A percentile compares a stretch with the other conserved stretches of the same genome.
Evolutionary conservation across 2,797 vertebrate genomes (phyloP).

Genomic region (Propithecus perrieri): DNA sequence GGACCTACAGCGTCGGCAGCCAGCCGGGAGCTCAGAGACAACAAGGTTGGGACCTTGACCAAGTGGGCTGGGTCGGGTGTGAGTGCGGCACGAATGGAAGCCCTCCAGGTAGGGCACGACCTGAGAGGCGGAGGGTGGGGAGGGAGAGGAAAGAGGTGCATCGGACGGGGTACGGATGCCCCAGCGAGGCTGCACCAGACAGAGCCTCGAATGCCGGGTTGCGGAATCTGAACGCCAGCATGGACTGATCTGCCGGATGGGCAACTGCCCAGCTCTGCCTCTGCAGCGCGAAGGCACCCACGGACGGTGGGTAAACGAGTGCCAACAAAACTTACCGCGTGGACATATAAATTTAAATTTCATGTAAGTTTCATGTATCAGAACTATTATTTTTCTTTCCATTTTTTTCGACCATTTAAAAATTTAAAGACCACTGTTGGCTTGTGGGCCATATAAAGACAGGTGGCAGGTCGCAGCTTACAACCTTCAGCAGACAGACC

Average conservation of each 20-base stretch:
- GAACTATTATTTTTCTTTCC: background rate
- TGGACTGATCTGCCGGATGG: background rate
- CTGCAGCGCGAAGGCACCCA: background rate
- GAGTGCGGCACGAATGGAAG: background rate
- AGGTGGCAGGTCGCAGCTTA: background rate
- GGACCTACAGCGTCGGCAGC: background rate
- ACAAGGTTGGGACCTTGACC: too few species aligned
- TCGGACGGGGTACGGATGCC: fast-evolving
- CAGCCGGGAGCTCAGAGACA: background rate
- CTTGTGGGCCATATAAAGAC: background rate
- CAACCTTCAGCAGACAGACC: background rate
- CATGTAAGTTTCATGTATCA: fast-evolving
- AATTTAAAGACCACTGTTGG: background rate
- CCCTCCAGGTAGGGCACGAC: background rate
- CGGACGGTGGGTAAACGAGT: fast-evolving
- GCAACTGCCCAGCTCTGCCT: background rate
- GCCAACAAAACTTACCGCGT: fast-evolving
- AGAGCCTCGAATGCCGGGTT: background rate
- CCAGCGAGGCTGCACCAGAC: fast-evolving
- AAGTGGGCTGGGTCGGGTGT: background rate
- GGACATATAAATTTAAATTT: fast-evolving
- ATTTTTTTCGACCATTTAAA: background rate
- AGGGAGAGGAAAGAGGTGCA: background rate
- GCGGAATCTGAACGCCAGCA: fast-evolving
- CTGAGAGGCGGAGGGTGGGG: background rate